These are phyloP conservation scores for Chrysocyon brachyurus DNA, from an alignment of 2,797 vertebrate species.

Conservation along the genomic window DNA sequence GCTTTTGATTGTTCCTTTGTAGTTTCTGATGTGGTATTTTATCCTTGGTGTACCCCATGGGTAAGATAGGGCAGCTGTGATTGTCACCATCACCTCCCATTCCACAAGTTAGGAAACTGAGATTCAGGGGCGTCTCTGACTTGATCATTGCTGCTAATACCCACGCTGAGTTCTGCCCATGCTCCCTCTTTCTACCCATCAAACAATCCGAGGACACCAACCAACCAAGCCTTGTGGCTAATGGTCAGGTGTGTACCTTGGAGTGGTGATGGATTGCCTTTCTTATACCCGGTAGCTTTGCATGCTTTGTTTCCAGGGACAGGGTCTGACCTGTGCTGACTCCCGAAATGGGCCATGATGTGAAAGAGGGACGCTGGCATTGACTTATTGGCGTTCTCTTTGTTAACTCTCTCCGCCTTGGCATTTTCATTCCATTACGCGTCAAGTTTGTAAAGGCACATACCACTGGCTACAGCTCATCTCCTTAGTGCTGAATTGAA, in stretches of 20 bases:
- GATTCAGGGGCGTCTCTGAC: rapidly evolving
- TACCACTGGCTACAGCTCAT: conserved; percentile 19
- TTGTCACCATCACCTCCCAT: background rate
- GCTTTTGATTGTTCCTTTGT: background rate
- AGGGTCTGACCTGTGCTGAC: background rate
- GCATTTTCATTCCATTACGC: background rate
- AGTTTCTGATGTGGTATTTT: background rate
- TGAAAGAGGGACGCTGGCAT: background rate
- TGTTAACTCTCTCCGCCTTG: background rate
- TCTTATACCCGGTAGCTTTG: background rate
- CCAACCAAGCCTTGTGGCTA: background rate
- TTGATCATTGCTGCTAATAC: background rate
- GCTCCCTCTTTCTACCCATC: background rate
- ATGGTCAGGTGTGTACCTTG: background rate
- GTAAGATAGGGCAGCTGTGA: background rate
- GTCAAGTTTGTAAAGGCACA: conserved; percentile 42
- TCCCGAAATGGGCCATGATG: background rate
- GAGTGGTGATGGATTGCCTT: background rate
- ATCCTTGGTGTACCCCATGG: background rate
- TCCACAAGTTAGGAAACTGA: background rate
- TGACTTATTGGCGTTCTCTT: background rate
- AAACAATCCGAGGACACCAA: background rate
- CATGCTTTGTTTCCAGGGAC: background rate
- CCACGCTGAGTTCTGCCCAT: background rate
- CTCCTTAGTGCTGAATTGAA: conserved; percentile 47